Percentiles rank a stretch among this genome's conserved stretches.
Conservation (phyloP, 1,140 invertebrate species). For the Ips typographus region DNA sequence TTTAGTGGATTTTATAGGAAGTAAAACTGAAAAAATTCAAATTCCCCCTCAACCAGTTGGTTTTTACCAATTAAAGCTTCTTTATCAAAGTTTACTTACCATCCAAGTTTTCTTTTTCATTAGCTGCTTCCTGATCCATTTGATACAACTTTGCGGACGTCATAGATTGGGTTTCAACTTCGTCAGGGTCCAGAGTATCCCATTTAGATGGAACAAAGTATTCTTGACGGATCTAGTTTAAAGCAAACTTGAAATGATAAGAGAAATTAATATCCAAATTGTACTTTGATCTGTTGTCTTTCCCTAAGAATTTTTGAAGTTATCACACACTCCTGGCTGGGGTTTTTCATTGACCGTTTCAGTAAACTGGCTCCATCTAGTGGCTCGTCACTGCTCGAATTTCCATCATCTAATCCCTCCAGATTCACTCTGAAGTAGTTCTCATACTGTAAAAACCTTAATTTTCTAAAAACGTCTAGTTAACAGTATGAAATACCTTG, state of each 20-base stretch:
- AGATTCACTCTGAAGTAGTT: constrained; percentile 50
- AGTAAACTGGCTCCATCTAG: constrained; percentile 49
- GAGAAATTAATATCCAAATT: neutral
- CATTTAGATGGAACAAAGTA: constrained; percentile 87
- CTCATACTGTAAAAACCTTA: constrained; percentile 14
- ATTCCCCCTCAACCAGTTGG: neutral
- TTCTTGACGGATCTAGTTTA: constrained; percentile 39
- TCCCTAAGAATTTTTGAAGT: constrained; percentile 1
- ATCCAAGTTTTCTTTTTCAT: neutral
- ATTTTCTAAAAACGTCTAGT: too few relatives aligned
- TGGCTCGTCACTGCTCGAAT: constrained; percentile 44
- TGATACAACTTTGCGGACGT: constrained; percentile 82
- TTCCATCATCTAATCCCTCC: constrained; percentile 33
- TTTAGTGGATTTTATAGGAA: too few relatives aligned
- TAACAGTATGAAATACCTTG: too few relatives aligned
- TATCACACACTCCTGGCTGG: constrained; percentile 22
- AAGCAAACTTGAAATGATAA: neutral
- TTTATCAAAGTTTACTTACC: neutral
- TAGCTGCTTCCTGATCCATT: constrained; percentile 39
- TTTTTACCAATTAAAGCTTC: neutral
- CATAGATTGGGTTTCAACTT: constrained; percentile 81
- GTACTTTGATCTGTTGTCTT: constrained; percentile 11
- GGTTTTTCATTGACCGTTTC: constrained; percentile 40
- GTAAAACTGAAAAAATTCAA: too few relatives aligned
- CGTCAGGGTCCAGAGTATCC: constrained; percentile 88